Conservation (phyloP, 1,140 invertebrate species). For the Theocolax elegans region DNA sequence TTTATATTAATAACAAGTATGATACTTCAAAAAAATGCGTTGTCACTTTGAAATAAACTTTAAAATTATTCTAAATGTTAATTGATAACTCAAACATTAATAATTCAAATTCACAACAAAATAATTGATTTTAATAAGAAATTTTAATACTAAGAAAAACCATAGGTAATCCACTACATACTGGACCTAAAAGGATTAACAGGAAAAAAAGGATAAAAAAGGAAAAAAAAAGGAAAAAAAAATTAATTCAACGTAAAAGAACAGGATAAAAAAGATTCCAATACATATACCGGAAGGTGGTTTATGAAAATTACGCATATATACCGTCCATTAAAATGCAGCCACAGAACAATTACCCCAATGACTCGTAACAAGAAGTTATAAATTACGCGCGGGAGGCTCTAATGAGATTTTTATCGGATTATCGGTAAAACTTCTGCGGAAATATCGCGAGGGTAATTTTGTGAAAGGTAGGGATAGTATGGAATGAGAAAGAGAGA, state of each 20-base stretch:
- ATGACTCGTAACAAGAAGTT: constrained; percentile 44
- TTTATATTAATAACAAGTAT: too few species aligned
- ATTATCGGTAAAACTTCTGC: constrained; percentile 55
- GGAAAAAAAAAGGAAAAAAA: neutral
- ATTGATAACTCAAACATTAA: too few species aligned
- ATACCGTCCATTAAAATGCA: constrained; percentile 23
- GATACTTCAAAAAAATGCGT: too few species aligned
- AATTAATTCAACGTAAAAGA: neutral
- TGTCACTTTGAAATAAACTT: too few species aligned
- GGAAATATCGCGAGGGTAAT: constrained; percentile 39
- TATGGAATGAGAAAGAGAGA: constrained; percentile 37
- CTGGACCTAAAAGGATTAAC: too few species aligned
- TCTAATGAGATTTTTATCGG: constrained; percentile 58
- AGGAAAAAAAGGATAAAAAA: constrained; percentile 16
- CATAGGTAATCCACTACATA: too few species aligned
- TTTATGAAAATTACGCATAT: constrained; percentile 3
- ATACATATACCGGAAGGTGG: neutral
- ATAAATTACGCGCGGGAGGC: constrained; percentile 38
- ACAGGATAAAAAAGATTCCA: neutral
- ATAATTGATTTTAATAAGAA: too few species aligned
- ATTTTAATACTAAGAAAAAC: too few species aligned
- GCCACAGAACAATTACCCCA: constrained; percentile 29
- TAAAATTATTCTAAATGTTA: too few species aligned
- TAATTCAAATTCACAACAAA: too few species aligned
- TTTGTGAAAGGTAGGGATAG: constrained; percentile 24